Evolutionary conservation across 2,888 invertebrate species (phyloP).

Genomic region (Neoscelio sp.): DNA sequence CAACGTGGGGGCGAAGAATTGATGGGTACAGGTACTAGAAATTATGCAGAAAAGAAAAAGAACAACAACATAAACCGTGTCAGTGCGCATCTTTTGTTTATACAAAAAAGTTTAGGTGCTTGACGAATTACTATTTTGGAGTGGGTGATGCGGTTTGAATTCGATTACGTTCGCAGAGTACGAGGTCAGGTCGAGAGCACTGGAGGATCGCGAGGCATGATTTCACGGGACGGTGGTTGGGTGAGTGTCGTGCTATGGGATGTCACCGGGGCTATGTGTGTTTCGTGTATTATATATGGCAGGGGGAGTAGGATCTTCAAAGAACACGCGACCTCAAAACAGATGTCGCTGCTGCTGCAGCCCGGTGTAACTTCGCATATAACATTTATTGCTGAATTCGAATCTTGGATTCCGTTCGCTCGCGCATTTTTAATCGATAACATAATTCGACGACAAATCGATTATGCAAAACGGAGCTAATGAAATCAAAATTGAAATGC

Average conservation of each 20-base stretch:
- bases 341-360: conserved; percentile 75
- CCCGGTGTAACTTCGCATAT: conserved; percentile 19
- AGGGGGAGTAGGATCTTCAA: conserved; percentile 67
- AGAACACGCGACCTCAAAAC: conserved; percentile 74
- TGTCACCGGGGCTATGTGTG: conserved; percentile 70
- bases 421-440: not conserved
- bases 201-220: conserved; percentile 78
- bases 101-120: not conserved
- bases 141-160: conserved; percentile 45
- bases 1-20: too few relatives aligned
- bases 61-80: not conserved
- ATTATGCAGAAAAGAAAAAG: too few relatives aligned
- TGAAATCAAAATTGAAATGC: conserved; percentile 46
- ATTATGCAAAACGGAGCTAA: conserved; percentile 17
- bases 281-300: conserved; percentile 78
- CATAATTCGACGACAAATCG: conserved; percentile 3
- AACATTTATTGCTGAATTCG: conserved; percentile 41
- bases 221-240: conserved; percentile 80
- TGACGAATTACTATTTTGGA: conserved; percentile 31
- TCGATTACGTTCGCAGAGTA: conserved; percentile 20
- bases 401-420: conserved; percentile 3
- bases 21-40: too few relatives aligned
- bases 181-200: conserved; percentile 41
- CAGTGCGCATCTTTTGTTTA: not conserved
- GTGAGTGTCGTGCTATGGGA: conserved; percentile 79